Base-by-base conservation (phyloP, 2,888 invertebrate genomes). In the Polyploca ridens region DNA sequence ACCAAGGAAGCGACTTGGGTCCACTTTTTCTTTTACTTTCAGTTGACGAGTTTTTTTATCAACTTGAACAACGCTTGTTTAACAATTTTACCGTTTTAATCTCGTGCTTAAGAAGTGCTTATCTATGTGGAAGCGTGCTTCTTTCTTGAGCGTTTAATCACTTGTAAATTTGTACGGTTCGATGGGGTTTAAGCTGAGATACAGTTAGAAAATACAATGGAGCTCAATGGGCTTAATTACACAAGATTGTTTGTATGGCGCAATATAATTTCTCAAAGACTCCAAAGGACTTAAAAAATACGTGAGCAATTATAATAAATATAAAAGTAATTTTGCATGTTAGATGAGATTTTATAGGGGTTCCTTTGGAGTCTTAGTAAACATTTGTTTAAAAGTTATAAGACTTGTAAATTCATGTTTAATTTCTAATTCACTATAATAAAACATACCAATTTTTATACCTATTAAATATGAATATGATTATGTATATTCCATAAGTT, bases 11-110 rank as follows among this genome's bases (percentile, higher is more conserved):
- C 79, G 68, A 78, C 75, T 82, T 85, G 66, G 77, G 85, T 66
- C 88, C 86, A 81, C 88, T 86, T 80, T 82, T 84, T 81, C 80
- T 81, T 79, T 74, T 78, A 78, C 77, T 83, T 77, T 75, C 71
- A 77, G 85, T 78, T 82, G 83, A 85, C 70, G 79, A 86, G 83
- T 74, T 90, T 88, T 86, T 89, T 91, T 35, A 6, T 86, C 78
- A 85, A 75, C 78, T 82, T 72, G 78, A 75, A 84, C 82, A 85
- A 83, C 83, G 78, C 79, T 83, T 77, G 69, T 77, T 74, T 69
- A 71, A 72, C 54, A 77, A n/a, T 79, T 85, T 85, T 89, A 90
- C 90, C 87, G 88, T 87, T 88, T 82, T 88, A 89, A 90, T 89
- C 87, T 83, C 77, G 74, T 61, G 27, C 79, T 83, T 87, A 72